phyloP scores from a whole-genome alignment of 2,888 invertebrate species.

The Drosophila merina region DNA sequence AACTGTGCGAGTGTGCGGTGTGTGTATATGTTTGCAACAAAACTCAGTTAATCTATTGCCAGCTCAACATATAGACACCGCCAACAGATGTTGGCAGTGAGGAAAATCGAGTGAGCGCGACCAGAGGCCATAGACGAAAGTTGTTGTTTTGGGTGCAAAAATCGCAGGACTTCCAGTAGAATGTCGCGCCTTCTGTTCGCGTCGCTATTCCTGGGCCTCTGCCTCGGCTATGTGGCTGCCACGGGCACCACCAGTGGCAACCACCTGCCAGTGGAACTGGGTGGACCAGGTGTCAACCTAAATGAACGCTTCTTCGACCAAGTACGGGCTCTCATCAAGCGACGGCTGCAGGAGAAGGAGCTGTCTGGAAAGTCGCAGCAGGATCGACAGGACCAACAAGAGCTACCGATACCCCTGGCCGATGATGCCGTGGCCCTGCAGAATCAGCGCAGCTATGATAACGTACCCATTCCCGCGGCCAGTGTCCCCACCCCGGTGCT shows the following conservation, averaged over 20 bases:
- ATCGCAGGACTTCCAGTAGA: constrained; percentile 10
- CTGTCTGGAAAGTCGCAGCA: constrained; percentile 54
- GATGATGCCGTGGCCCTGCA: constrained; percentile 58
- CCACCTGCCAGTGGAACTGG: constrained; percentile 66
- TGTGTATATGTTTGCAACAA: constrained; percentile 41
- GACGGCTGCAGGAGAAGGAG: constrained; percentile 80
- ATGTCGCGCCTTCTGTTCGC: constrained; percentile 54
- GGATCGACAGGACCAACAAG: constrained; percentile 30
- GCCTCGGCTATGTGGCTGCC: constrained; percentile 21
- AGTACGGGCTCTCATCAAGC: constrained; percentile 85
- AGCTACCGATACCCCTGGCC: constrained; percentile 59
- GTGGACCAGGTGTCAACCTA: constrained; percentile 57
- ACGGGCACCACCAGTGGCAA: constrained; percentile 46
- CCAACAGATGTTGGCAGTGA: constrained; percentile 69
- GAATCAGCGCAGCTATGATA: constrained; percentile 70
- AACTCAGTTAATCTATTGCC: constrained; percentile 68
- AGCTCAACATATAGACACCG: constrained; percentile 75
- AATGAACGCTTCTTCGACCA: constrained; percentile 85
- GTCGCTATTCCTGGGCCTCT: constrained; percentile 49
- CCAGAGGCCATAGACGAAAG: constrained; percentile 16
- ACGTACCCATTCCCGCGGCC: constrained; percentile 56
- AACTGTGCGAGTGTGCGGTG: constrained; percentile 9
- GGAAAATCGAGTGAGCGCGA: constrained; percentile 44
- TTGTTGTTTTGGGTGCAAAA: constrained; percentile 24
- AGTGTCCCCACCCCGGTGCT: constrained; percentile 86